A percentile compares a stretch with the other conserved stretches of the same genome.
These are phyloP conservation scores for Erpornis zantholeuca DNA, from an alignment of 2,113 vertebrate genomes.

Conservation along the genomic window DNA sequence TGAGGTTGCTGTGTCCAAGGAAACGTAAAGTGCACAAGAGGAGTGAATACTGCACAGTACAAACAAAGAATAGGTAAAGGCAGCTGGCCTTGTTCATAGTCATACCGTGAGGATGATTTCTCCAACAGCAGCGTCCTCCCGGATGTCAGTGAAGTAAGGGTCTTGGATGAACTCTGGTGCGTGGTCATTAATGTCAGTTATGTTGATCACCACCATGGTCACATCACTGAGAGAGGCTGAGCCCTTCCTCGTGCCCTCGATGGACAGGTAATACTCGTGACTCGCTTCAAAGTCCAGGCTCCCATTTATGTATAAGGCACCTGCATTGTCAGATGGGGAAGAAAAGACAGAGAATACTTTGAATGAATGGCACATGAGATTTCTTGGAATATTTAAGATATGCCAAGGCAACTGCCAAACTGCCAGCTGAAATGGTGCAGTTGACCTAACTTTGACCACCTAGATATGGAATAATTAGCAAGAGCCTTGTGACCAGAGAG, in stretches of 20 bases:
- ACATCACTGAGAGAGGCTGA: conserved; percentile 83
- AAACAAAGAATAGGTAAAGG: neutral
- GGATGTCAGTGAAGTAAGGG: conserved; percentile 75
- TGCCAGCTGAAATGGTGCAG: neutral
- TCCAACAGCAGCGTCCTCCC: conserved; percentile 83
- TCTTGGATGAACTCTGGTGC: conserved; percentile 79
- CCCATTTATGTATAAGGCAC: conserved; percentile 76
- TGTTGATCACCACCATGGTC: conserved; percentile 85
- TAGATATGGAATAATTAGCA: neutral
- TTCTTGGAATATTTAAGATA: neutral
- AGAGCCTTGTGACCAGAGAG: neutral
- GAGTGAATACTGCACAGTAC: neutral
- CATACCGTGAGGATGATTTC: conserved; percentile 83
- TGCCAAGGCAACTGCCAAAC: neutral
- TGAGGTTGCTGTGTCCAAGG: neutral
- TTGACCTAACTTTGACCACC: neutral
- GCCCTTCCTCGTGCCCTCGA: conserved; percentile 85
- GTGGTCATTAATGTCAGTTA: conserved; percentile 93
- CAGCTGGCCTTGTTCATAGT: neutral
- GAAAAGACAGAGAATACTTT: neutral
- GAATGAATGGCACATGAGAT: neutral
- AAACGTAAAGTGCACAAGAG: neutral
- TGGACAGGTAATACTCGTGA: conserved; percentile 85
- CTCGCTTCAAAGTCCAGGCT: conserved; percentile 88
- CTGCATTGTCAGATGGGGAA: conserved; percentile 23